Conservation (phyloP, 1,140 invertebrate genomes). For the Fopius arisanus region DNA sequence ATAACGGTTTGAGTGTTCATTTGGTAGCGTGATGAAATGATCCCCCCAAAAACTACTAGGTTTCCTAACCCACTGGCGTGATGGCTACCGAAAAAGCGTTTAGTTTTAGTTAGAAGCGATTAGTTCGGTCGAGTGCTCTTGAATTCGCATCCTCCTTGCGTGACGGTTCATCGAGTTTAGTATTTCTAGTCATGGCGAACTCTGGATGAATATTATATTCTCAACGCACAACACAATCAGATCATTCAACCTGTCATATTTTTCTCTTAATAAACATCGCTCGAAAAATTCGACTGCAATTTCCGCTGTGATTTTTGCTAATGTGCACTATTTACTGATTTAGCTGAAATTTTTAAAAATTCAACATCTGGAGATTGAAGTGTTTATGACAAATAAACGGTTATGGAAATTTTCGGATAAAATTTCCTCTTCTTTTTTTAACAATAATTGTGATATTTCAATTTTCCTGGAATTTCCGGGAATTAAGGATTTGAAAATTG, state of each 20-base stretch:
- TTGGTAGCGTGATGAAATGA: slow-evolving; percentile 9
- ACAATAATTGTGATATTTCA: no score
- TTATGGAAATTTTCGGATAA: no score
- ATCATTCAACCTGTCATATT: background rate
- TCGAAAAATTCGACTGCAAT: no score
- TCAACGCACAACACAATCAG: background rate
- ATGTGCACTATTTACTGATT: no score
- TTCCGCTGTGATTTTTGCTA: no score
- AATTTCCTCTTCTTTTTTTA: no score
- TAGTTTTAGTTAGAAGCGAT: slow-evolving; percentile 8
- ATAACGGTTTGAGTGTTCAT: background rate
- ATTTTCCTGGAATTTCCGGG: no score
- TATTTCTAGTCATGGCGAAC: background rate
- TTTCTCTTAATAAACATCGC: no score
- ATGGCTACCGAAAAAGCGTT: slow-evolving; percentile 5
- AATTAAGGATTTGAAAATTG: no score
- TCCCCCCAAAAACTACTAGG: background rate
- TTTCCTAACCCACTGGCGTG: background rate
- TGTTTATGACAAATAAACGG: no score
- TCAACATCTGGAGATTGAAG: no score
- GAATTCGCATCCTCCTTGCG: background rate
- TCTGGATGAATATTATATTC: background rate
- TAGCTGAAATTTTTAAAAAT: no score
- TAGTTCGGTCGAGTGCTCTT: background rate
- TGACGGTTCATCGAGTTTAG: background rate